A percentile compares a stretch with the other conserved stretches of the same genome.
Evolutionary conservation across 2,888 invertebrate genomes (phyloP).

Genomic region (Drosophila peninsularis): DNA sequence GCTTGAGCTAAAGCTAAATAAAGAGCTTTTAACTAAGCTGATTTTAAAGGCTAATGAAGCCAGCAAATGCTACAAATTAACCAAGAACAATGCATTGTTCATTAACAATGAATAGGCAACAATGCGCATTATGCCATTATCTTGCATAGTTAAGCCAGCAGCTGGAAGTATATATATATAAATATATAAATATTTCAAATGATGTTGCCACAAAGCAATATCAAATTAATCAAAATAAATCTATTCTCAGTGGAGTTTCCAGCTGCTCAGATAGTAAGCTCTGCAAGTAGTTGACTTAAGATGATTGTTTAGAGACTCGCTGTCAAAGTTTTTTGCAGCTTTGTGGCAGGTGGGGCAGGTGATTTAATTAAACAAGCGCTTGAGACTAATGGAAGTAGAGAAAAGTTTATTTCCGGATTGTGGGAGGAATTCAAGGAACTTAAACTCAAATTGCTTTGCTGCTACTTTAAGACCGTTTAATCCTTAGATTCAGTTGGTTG

Average conservation of each 20-base stretch:
- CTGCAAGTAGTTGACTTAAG: not conserved
- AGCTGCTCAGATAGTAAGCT: not conserved
- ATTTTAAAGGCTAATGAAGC: not conserved
- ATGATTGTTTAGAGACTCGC: not conserved
- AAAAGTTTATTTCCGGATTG: conserved; percentile 11
- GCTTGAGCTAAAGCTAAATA: not conserved
- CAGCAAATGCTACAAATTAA: not conserved
- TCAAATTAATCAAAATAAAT: too few species aligned
- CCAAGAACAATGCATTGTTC: not conserved
- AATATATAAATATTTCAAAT: too few species aligned
- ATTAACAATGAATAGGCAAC: not conserved
- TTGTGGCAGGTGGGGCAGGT: not conserved
- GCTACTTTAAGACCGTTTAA: conserved; percentile 26
- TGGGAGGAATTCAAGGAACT: not conserved
- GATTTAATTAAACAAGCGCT: conserved; percentile 13
- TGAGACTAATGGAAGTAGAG: conserved; percentile 4
- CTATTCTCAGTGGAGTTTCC: too few species aligned
- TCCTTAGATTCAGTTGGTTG: conserved; percentile 1
- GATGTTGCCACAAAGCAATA: too few species aligned
- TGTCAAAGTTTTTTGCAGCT: not conserved
- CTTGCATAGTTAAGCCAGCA: not conserved
- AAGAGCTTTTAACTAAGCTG: not conserved
- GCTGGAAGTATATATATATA: too few species aligned
- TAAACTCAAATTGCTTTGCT: conserved; percentile 31
- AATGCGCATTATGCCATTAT: too few species aligned